Evolutionary conservation across 2,113 vertebrate genomes (phyloP), one percentile per base, ranked within the genome.

Genomic region (Ascaphus truei): DNA sequence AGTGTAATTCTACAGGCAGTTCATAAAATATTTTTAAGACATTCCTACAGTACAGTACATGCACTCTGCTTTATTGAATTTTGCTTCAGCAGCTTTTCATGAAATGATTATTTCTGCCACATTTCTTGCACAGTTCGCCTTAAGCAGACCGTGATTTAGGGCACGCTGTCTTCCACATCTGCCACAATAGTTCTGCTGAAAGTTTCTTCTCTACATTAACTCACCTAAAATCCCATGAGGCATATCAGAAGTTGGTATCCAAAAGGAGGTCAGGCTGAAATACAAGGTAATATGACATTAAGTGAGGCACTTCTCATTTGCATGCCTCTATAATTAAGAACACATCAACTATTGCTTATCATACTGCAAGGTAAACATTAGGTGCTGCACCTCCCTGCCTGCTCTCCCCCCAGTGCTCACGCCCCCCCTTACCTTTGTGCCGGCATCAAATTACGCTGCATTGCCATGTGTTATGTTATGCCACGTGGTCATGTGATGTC

Each of bases 21-120:
- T 48, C 55, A 68, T 68, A 68, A 68, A 59, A 34, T 36, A 58
- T 68, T 68, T 68, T 58, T 34, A 68, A 56, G 65, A 34, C 55
- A 68, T 58, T 29, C 30, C 39, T 36, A 30, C 53, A 59, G 55
- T 36, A 30, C 53, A 59, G 55, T 16, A 50, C 65, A 68, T 50
- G 27, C 29, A 22, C 41, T 48, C 18, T 39, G 55, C 56, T 50
- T 50, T 69, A 69, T 59, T 69, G 66, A 51, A 60, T 69, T 60
- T 60, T 60, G 66, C 56, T 69, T 69, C 66, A 52, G 52, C 64
- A 41, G 64, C 37, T 67, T 47, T 57, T 55, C 56, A 60, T 58
- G 56, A 60, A 39, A 48, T 60, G 55, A 69, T 69, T 60, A 51
- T 58, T 60, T 36, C 66, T 69, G 66, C 66, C 66, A 69, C 66